phyloP scores from a whole-genome alignment of 1,140 invertebrate species.

The Latrodectus geometricus region DNA sequence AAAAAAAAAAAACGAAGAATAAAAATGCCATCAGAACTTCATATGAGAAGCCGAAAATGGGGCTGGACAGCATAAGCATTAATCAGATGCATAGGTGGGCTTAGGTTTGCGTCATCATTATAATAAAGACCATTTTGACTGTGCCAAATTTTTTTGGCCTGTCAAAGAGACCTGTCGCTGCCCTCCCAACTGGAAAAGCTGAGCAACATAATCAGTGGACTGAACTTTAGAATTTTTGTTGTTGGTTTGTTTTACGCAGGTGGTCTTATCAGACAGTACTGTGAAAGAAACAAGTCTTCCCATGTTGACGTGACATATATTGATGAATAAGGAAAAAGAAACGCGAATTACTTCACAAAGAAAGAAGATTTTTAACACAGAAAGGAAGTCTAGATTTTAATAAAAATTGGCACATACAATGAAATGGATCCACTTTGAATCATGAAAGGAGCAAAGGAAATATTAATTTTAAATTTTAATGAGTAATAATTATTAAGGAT shows the following conservation, averaged over 20 bases:
- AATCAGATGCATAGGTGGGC: slow-evolving; percentile 58
- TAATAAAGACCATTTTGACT: slow-evolving; percentile 30
- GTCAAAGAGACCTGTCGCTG: neutral
- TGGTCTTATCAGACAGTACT: slow-evolving; percentile 20
- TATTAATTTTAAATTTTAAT: no score
- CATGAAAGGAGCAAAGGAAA: no score
- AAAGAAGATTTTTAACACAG: no score
- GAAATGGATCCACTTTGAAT: no score
- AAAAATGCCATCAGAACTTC: slow-evolving; percentile 8
- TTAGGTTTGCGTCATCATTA: slow-evolving; percentile 44
- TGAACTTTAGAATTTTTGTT: slow-evolving; percentile 32
- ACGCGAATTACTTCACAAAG: no score
- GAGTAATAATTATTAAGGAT: no score
- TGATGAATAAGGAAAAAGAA: no score
- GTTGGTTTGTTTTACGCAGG: slow-evolving; percentile 47
- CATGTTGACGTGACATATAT: no score
- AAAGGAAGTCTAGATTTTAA: no score
- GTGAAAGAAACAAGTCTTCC: no score
- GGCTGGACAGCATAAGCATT: slow-evolving; percentile 30
- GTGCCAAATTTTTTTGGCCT: neutral
- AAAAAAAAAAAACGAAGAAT: slow-evolving; percentile 9
- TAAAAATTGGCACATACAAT: no score
- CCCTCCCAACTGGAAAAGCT: neutral
- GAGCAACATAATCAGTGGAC: slow-evolving; percentile 24
- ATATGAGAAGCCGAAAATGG: slow-evolving; percentile 50